Percentiles rank a stretch among this genome's conserved stretches.
Conservation (phyloP, 1,140 invertebrate species). For the Solenopsis invicta region DNA sequence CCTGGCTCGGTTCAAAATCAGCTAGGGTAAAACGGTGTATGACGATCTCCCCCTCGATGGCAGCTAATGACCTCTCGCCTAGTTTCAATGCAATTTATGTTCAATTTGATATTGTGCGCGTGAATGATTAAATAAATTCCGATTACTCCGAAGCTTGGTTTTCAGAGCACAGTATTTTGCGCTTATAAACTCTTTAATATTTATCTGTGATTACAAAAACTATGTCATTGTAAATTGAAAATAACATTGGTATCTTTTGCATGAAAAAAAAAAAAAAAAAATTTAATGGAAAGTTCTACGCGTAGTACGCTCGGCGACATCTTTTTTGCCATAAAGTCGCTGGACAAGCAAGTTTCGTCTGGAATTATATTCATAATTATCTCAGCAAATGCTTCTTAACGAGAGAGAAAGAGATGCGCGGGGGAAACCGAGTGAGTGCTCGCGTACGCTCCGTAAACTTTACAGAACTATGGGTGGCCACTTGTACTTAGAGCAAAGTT, state of each 20-base stretch:
- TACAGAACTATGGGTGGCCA: constrained; percentile 63
- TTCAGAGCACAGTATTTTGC: background rate
- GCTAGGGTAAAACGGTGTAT: constrained; percentile 54
- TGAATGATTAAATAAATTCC: constrained; percentile 38
- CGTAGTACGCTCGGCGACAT: background rate
- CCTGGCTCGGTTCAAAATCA: constrained; percentile 33
- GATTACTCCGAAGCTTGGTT: background rate
- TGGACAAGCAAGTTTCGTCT: constrained; percentile 21
- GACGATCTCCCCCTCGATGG: constrained; percentile 26
- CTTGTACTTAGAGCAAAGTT: constrained; percentile 70
- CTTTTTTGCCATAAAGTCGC: constrained; percentile 10
- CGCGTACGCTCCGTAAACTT: constrained; percentile 66
- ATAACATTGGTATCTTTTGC: background rate
- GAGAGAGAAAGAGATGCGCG: constrained; percentile 55
- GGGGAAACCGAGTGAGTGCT: constrained; percentile 34
- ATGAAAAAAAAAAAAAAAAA: constrained; percentile 1
- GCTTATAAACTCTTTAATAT: background rate
- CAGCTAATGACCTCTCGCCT: constrained; percentile 65
- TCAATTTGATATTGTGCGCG: constrained; percentile 38
- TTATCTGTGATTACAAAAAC: too few species aligned
- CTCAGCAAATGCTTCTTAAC: constrained; percentile 38
- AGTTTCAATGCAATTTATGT: constrained; percentile 63
- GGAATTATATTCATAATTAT: constrained; percentile 62
- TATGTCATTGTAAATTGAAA: background rate
- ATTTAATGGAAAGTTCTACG: background rate